Evolutionary conservation across 2,888 invertebrate genomes (phyloP), one percentile per base, ranked within the genome.

Genomic region (Ormyrus pomaceus): DNA sequence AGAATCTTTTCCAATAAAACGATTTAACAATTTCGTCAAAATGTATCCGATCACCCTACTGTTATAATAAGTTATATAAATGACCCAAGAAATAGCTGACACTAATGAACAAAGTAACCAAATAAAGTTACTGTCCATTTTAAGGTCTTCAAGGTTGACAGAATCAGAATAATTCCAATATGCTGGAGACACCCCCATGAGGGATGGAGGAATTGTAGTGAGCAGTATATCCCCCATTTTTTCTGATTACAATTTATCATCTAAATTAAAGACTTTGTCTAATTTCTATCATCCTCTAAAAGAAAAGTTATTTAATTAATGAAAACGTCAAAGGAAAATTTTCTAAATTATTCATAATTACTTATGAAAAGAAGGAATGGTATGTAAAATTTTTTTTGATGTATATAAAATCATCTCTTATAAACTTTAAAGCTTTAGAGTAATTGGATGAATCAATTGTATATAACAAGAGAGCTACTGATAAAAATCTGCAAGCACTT

Each of bases 41-140:
- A 98, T 93, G 88, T 96, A 95, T 50, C 98, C 99, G 84, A 97
- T 93, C 5, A 99, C 94, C 82, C 98, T 94, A 74, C 98, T 97
- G 91, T 98, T 98, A 92, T 98, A 99, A 91, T 97, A 98, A 0
- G 96, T 96, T 87, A 98, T 96, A 91, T 98, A 99, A 84, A 98
- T 95, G 72, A 98, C 94, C 98, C 98, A 99, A 58, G 95, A 93
- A 88, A 97, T 95, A 45, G 96, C 96, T 82, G 95, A 95, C 85
- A 95, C 93, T 70, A 97, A 92, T 79, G 97, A 97, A 86, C 95
- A 95, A 46, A 98, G 92, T 84, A 97, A 92, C 92, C 95, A 95
- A 70, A 93, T 92, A 87, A 94, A 94, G 89, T 95, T 96, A 86
- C 95, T 94, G 91, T 97, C 96, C 93, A 95, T 94, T 90, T 93